Percentiles rank a stretch among this genome's conserved stretches.
These are phyloP conservation scores for Hepsetus odoe DNA, from an alignment of 2,113 vertebrate species.

Conservation along the genomic window DNA sequence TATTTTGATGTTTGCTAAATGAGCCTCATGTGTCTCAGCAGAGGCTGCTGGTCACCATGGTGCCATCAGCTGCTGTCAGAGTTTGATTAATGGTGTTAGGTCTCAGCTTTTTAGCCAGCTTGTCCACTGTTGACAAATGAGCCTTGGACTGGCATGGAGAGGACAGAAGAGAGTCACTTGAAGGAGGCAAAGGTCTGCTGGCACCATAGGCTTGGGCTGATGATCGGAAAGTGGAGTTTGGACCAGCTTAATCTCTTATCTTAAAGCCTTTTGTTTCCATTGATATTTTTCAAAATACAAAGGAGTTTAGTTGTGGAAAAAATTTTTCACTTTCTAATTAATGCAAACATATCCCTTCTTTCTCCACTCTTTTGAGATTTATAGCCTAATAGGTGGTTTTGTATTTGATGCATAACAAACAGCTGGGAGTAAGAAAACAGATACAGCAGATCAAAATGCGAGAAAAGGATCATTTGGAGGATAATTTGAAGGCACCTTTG, in stretches of 20 bases:
- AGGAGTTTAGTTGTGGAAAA: no score
- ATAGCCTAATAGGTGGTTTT: no score
- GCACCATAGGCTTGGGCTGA: background rate
- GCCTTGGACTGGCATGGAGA: slow-evolving; percentile 13
- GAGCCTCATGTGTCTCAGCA: background rate
- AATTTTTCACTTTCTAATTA: no score
- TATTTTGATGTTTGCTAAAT: background rate
- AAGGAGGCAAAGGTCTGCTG: slow-evolving; percentile 24
- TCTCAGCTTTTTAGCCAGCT: slow-evolving; percentile 16
- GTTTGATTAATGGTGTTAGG: slow-evolving; percentile 42
- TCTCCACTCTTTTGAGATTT: no score
- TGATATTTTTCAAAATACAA: no score
- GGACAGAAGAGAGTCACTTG: slow-evolving; percentile 31
- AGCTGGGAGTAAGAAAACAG: no score
- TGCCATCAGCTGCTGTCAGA: slow-evolving; percentile 35
- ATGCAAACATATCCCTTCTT: no score
- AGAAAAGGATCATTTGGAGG: no score
- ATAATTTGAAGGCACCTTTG: no score
- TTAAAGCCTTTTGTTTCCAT: background rate
- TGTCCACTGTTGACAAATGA: slow-evolving; percentile 41
- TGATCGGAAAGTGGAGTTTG: background rate
- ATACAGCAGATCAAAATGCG: no score
- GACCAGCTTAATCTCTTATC: background rate
- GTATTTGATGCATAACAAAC: no score
- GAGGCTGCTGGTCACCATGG: slow-evolving; percentile 11